phyloP scores from a whole-genome alignment of 2,113 vertebrate species.

The Isurus oxyrinchus region DNA sequence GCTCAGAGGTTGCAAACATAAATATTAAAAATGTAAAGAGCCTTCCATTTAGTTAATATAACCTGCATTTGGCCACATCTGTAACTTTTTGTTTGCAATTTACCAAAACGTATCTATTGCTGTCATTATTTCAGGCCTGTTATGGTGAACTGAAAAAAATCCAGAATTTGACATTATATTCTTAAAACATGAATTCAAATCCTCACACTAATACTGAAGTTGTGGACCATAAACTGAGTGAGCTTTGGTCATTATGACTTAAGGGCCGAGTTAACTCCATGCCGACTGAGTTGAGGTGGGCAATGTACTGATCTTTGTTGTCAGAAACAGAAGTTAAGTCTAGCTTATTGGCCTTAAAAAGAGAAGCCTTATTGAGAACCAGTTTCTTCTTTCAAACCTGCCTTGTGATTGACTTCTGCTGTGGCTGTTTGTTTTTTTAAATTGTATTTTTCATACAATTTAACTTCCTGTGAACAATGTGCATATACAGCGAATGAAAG shows the following conservation, averaged over 20 bases:
- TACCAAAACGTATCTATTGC: neutral
- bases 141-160: neutral
- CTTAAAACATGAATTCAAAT: neutral
- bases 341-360: neutral
- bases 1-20: neutral
- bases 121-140: neutral
- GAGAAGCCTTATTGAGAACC: neutral
- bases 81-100: neutral
- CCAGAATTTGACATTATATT: constrained; percentile 2
- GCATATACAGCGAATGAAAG: neutral
- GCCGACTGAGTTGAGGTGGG: neutral
- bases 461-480: neutral
- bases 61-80: neutral
- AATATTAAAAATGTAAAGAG: neutral
- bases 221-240: neutral
- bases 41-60: neutral
- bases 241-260: too few relatives aligned
- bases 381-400: too few relatives aligned
- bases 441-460: neutral
- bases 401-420: neutral
- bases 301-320: neutral
- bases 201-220: neutral
- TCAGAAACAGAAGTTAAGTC: neutral
- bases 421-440: neutral
- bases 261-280: neutral